These are phyloP conservation scores for Gorsachius magnificus DNA, from an alignment of 2,797 vertebrate genomes.

Conservation along the genomic window DNA sequence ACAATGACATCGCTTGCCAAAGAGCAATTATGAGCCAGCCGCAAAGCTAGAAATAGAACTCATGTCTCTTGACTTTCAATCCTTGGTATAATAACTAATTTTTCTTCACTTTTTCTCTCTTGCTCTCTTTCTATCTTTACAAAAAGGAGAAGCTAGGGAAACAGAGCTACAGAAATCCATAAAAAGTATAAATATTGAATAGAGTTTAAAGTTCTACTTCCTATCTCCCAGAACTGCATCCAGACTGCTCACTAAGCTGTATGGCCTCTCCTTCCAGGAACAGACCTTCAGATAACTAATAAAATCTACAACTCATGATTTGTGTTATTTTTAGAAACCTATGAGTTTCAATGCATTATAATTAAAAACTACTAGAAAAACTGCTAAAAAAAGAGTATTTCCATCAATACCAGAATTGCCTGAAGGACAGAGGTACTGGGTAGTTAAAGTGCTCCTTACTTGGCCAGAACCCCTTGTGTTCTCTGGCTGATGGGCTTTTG, in stretches of 20 bases:
- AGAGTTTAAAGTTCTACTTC: background rate
- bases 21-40: conserved; percentile 29
- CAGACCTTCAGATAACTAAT: background rate
- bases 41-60: conserved; percentile 33
- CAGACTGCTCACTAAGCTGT: background rate
- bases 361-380: background rate
- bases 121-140: background rate
- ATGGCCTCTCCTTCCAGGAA: background rate
- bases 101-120: background rate
- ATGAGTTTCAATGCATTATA: background rate
- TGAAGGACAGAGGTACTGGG: background rate
- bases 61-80: conserved; percentile 12
- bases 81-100: background rate
- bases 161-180: background rate
- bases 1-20: background rate
- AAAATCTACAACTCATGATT: background rate
- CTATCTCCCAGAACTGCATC: background rate
- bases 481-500: background rate
- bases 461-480: background rate
- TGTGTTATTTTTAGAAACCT: background rate
- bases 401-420: background rate
- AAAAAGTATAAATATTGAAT: background rate
- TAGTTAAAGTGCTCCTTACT: background rate
- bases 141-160: background rate
- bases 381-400: background rate